A percentile compares a stretch with the other conserved stretches of the same genome.
Evolutionary conservation across 2,797 vertebrate species (phyloP).

Genomic region (Notamacropus eugenii): DNA sequence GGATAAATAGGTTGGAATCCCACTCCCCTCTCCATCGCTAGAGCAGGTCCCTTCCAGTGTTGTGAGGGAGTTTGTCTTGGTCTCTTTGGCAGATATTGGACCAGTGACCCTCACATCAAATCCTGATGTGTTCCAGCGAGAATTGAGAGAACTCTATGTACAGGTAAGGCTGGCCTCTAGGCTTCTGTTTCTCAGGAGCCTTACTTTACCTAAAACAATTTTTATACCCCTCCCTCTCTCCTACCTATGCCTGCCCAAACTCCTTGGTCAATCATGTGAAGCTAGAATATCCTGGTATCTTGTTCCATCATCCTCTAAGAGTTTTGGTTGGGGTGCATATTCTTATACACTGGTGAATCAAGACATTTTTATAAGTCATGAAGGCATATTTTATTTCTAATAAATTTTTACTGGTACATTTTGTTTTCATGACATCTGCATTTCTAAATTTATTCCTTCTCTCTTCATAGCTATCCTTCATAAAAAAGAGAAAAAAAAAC

Average conservation of each 20-base stretch:
- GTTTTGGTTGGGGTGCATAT: not conserved
- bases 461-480: not conserved
- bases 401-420: not conserved
- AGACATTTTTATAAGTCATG: not conserved
- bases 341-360: not conserved
- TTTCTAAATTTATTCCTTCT: not conserved
- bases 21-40: not conserved
- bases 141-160: constrained; percentile 94
- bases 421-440: not conserved
- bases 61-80: rapidly evolving
- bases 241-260: not conserved
- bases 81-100: constrained; percentile 90
- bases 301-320: not conserved
- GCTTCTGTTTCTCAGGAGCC: not conserved
- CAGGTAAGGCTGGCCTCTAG: constrained; percentile 86
- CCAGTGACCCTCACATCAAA: constrained; percentile 94
- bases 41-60: not conserved
- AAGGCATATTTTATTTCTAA: not conserved
- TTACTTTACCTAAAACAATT: not conserved
- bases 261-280: not conserved
- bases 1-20: not conserved
- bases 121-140: constrained; percentile 92
- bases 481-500: not conserved
- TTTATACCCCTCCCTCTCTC: not conserved
- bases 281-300: rapidly evolving